A percentile compares a stretch with the other conserved stretches of the same genome.
phyloP scores from a whole-genome alignment of 2,888 invertebrate genomes.

The Anorthoa munda region DNA sequence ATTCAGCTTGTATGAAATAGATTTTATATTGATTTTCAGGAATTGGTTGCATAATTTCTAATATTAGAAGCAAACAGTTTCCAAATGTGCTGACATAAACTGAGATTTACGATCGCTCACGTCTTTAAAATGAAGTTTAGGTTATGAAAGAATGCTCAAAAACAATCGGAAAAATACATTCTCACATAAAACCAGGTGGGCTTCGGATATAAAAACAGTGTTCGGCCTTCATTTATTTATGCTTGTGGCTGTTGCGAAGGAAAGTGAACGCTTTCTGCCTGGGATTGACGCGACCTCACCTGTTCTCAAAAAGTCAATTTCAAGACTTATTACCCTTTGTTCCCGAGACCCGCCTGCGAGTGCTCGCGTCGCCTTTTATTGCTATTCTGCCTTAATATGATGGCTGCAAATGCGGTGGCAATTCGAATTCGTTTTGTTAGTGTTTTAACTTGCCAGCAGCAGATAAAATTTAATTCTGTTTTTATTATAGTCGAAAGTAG shows the following conservation, averaged over 20 bases:
- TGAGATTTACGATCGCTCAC: slow-evolving; percentile 81
- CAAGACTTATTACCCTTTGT: slow-evolving; percentile 88
- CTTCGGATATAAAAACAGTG: slow-evolving; percentile 79
- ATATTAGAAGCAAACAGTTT: slow-evolving; percentile 80
- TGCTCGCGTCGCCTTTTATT: slow-evolving; percentile 78
- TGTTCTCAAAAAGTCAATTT: slow-evolving; percentile 85
- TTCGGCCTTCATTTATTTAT: slow-evolving; percentile 82
- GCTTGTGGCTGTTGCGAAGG: slow-evolving; percentile 77
- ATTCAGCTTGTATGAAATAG: slow-evolving; percentile 52
- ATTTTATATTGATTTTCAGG: slow-evolving; percentile 64
- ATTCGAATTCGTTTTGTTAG: slow-evolving; percentile 71
- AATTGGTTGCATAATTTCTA: slow-evolving; percentile 80
- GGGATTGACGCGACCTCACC: slow-evolving; percentile 83
- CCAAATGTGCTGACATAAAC: slow-evolving; percentile 85
- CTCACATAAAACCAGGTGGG: slow-evolving; percentile 85
- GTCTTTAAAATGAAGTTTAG: slow-evolving; percentile 83
- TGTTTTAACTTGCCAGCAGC: slow-evolving; percentile 54
- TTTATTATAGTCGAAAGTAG: slow-evolving; percentile 32
- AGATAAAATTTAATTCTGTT: slow-evolving; percentile 44
- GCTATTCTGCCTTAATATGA: slow-evolving; percentile 78
- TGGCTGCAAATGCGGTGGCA: slow-evolving; percentile 75
- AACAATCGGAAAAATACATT: slow-evolving; percentile 82
- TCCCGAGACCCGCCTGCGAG: slow-evolving; percentile 78
- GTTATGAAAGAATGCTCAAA: slow-evolving; percentile 85
- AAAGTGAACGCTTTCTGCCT: slow-evolving; percentile 82